Evolutionary conservation across 1,140 invertebrate genomes (phyloP).

Genomic region (Maniola jurtina): DNA sequence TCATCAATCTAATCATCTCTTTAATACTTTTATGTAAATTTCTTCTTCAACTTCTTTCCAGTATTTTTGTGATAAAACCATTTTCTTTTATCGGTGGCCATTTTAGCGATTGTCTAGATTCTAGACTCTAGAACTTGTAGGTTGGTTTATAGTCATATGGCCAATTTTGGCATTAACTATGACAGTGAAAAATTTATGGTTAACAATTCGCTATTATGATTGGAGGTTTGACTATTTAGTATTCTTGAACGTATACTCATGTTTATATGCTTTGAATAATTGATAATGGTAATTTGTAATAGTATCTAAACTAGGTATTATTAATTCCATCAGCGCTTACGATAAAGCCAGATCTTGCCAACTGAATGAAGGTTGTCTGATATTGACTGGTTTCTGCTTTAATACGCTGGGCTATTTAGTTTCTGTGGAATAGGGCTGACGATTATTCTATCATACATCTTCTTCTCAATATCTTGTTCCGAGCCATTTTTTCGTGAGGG

Average conservation of each 20-base stretch:
- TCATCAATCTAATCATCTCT: too few species aligned
- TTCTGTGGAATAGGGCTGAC: background rate
- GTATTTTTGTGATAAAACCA: too few species aligned
- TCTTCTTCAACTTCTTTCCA: too few species aligned
- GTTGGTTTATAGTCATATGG: too few species aligned
- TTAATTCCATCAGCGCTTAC: background rate
- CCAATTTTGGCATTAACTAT: too few species aligned
- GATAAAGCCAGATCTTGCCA: background rate
- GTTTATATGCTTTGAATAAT: background rate
- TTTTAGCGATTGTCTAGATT: too few species aligned
- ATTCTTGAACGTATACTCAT: background rate
- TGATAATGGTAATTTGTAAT: background rate
- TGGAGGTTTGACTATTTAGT: background rate
- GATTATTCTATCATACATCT: background rate
- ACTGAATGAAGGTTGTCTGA: background rate
- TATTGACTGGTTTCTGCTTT: conserved; percentile 1
- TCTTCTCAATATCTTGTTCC: too few species aligned
- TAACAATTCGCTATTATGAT: background rate
- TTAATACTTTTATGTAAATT: too few species aligned
- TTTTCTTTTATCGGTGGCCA: too few species aligned
- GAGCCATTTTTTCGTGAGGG: too few species aligned
- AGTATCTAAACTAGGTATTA: background rate
- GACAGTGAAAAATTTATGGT: background rate
- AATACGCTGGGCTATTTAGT: background rate
- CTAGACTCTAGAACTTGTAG: too few species aligned